These are phyloP conservation scores for Sardinella longiceps DNA, from an alignment of 2,797 vertebrate genomes.

Conservation along the genomic window DNA sequence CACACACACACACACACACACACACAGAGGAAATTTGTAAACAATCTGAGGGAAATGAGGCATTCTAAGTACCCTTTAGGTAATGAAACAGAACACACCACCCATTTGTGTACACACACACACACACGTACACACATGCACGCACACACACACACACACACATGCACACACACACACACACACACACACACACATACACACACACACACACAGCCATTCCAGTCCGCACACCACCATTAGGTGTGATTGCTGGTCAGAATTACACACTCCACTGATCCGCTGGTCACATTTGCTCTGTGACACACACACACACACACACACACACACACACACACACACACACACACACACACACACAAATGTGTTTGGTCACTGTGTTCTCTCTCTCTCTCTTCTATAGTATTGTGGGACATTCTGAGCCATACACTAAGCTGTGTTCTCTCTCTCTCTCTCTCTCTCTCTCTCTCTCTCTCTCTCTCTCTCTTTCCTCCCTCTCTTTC, in stretches of 20 bases:
- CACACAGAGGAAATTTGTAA: neutral
- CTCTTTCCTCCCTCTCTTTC: slow-evolving; percentile 13
- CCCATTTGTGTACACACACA: no score
- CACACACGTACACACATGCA: neutral
- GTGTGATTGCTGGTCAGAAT: no score
- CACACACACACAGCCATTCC: no score
- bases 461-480: slow-evolving; percentile 12
- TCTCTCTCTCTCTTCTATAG: slow-evolving; percentile 57
- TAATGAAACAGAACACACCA: neutral
- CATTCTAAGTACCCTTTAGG: neutral
- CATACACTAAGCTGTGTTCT: slow-evolving; percentile 83
- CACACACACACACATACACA: no score
- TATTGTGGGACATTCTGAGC: slow-evolving; percentile 79
- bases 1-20: neutral
- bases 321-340: no score
- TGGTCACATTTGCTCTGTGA: no score
- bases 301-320: no score
- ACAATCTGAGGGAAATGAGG: neutral
- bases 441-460: no score
- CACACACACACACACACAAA: no score
- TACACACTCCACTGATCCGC: no score
- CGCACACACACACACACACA: neutral
- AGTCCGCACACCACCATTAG: no score
- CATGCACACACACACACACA: neutral
- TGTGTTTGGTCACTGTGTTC: no score